These are phyloP conservation scores for Magallana gigas DNA, from an alignment of 1,140 invertebrate genomes.

Conservation along the genomic window DNA sequence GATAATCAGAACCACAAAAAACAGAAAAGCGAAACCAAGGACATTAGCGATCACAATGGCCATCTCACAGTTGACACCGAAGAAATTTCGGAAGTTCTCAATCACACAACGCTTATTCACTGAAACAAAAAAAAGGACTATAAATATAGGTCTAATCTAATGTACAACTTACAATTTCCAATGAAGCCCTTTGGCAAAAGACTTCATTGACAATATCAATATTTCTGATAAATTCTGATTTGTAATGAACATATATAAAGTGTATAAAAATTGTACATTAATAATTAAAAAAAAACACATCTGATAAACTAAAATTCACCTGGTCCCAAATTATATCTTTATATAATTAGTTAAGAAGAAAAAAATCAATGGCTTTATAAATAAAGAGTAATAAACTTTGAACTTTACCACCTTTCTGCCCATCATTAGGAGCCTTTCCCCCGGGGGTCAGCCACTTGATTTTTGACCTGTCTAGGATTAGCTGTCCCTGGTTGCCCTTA, in stretches of 20 bases:
- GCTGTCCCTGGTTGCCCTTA: constrained; percentile 69
- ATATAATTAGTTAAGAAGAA: no score
- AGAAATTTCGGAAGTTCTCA: constrained; percentile 83
- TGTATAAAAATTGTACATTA: no score
- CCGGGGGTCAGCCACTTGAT: constrained; percentile 85
- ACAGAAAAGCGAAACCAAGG: constrained; percentile 84
- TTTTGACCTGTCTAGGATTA: constrained; percentile 81
- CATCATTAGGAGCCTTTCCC: constrained; percentile 85
- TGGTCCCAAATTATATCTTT: not conserved
- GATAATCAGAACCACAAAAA: constrained; percentile 82
- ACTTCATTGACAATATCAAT: no score
- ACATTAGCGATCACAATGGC: constrained; percentile 87
- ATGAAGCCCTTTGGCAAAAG: no score
- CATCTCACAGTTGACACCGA: constrained; percentile 86
- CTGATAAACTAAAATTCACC: not conserved
- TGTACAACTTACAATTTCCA: no score
- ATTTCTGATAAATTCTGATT: no score
- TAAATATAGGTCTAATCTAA: no score
- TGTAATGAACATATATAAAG: no score
- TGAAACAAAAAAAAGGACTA: constrained; percentile 29
- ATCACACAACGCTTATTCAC: constrained; percentile 81
- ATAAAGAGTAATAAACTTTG: constrained; percentile 3
- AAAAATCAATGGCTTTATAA: not conserved
- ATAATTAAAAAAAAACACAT: not conserved
- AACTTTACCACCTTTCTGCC: constrained; percentile 82